Conservation (phyloP, 2,888 invertebrate genomes). For the Phasia obesa region DNA sequence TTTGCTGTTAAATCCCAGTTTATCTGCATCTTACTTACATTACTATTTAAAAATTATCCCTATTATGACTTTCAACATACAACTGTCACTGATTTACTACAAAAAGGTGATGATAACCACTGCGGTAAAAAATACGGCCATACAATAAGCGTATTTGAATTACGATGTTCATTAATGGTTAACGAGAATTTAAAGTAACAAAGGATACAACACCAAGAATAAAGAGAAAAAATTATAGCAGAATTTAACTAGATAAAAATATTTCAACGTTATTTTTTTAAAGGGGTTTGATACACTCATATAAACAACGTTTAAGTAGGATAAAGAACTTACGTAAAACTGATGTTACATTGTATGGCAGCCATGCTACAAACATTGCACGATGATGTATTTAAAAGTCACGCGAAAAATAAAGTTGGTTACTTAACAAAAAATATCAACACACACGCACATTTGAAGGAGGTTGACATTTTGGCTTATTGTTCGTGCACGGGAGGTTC, state of each 20-base stretch:
- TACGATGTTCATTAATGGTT: conserved; percentile 39
- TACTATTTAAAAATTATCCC: not conserved
- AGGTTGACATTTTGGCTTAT: conserved; percentile 45
- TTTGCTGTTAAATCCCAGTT: not conserved
- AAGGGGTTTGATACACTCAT: not conserved
- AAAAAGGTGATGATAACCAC: not conserved
- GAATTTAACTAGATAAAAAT: not conserved
- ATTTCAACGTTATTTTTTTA: not conserved
- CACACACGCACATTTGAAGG: not conserved
- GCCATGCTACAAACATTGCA: conserved; percentile 21
- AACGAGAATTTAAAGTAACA: conserved; percentile 31
- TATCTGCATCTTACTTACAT: not conserved
- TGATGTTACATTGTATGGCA: conserved; percentile 17
- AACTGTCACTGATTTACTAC: conserved; percentile 35
- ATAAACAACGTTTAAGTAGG: not conserved
- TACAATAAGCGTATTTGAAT: conserved; percentile 23
- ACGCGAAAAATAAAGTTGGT: conserved; percentile 12
- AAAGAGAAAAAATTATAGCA: not conserved
- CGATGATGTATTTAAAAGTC: conserved; percentile 47
- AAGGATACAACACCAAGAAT: conserved; percentile 7
- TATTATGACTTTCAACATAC: not conserved
- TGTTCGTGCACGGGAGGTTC: not conserved
- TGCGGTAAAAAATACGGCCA: conserved; percentile 14
- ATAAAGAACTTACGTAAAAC: conserved; percentile 25
- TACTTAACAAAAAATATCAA: conserved; percentile 21